These are phyloP conservation scores for Macrophya alboannulata DNA, from an alignment of 2,888 invertebrate species.

Conservation along the genomic window DNA sequence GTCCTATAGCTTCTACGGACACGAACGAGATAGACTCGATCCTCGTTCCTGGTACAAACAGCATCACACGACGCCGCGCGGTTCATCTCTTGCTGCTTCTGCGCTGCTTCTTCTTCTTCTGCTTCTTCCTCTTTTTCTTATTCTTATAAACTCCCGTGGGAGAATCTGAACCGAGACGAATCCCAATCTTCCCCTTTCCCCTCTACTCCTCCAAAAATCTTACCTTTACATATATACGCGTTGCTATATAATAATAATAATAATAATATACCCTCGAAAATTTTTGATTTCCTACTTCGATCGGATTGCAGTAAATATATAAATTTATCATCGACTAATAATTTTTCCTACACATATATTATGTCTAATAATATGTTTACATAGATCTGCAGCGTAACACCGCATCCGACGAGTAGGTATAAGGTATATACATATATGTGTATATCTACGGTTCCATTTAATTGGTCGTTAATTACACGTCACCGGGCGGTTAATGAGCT, in stretches of 20 bases:
- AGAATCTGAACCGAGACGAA: slow-evolving; percentile 38
- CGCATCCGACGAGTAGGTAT: background rate
- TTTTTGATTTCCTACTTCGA: no score
- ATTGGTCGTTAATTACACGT: slow-evolving; percentile 11
- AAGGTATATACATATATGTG: no score
- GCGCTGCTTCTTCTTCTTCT: slow-evolving; percentile 1
- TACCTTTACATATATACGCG: background rate
- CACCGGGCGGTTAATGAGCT: background rate
- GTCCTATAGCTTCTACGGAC: background rate
- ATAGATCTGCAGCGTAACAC: background rate
- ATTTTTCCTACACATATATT: no score
- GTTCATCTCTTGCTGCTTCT: slow-evolving; percentile 12
- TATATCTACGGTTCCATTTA: background rate
- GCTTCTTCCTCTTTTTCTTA: background rate
- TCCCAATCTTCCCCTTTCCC: background rate
- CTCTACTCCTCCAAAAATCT: background rate
- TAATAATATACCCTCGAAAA: no score
- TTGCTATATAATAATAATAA: background rate
- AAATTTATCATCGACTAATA: no score
- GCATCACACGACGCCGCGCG: background rate
- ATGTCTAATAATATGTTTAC: background rate
- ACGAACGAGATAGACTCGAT: background rate
- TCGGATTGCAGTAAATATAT: no score
- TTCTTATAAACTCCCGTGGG: slow-evolving; percentile 16
- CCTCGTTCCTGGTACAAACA: slow-evolving; percentile 37